A percentile compares a stretch with the other conserved stretches of the same genome.
phyloP scores from a whole-genome alignment of 1,140 invertebrate genomes.

The Arctopsyche grandis region DNA sequence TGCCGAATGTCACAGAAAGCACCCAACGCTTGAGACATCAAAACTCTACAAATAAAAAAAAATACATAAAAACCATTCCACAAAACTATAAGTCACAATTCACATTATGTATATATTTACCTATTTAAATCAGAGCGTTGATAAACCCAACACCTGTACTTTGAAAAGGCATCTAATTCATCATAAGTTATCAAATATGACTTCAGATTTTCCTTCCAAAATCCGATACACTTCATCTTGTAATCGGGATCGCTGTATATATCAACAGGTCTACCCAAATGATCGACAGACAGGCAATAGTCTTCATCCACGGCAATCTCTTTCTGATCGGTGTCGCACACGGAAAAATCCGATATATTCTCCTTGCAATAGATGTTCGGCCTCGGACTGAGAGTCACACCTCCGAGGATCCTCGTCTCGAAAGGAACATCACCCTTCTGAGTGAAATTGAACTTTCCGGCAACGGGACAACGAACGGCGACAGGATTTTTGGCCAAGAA shows the following conservation, averaged over 20 bases:
- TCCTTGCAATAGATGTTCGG: conserved; percentile 93
- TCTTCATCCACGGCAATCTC: conserved; percentile 93
- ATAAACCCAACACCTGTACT: conserved; percentile 98
- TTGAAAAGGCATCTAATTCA: conserved; percentile 93
- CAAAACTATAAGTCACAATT: background rate
- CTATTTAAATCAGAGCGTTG: conserved; percentile 93
- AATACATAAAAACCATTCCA: background rate
- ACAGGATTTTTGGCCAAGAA: conserved; percentile 91
- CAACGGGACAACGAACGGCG: conserved; percentile 93
- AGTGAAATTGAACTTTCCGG: conserved; percentile 94
- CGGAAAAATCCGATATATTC: conserved; percentile 94
- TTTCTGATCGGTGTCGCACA: conserved; percentile 93
- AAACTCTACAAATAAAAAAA: conserved; percentile 58
- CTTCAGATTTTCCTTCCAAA: conserved; percentile 97
- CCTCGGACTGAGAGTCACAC: conserved; percentile 91
- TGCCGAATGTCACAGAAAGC: conserved; percentile 92
- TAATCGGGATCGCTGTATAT: conserved; percentile 98
- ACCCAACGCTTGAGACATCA: conserved; percentile 79
- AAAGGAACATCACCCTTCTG: conserved; percentile 90
- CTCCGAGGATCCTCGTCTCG: conserved; percentile 91
- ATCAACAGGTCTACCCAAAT: conserved; percentile 91
- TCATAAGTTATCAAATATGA: conserved; percentile 98
- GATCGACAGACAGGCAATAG: conserved; percentile 95
- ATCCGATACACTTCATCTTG: conserved; percentile 96
- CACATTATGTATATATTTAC: conserved; percentile 52